Conservation (phyloP, 2,888 invertebrate species). For the Lissonota sp. region DNA sequence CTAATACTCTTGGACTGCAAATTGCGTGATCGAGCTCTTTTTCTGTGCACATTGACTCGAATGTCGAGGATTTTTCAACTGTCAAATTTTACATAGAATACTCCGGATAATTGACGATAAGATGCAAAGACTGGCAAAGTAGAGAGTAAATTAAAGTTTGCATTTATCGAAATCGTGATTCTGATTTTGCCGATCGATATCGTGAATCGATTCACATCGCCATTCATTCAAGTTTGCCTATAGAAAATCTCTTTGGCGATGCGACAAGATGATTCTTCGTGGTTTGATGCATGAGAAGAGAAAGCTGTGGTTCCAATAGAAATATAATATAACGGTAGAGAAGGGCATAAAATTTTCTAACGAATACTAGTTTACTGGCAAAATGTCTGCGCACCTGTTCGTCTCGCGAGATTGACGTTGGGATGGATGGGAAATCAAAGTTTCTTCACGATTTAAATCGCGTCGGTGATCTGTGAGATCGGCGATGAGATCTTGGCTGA, state of each 20-base stretch:
- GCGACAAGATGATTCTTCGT: slow-evolving; percentile 26
- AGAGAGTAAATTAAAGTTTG: too few species aligned
- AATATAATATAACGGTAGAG: slow-evolving; percentile 38
- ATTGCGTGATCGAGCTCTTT: neutral
- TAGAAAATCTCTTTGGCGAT: slow-evolving; percentile 22
- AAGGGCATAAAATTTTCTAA: slow-evolving; percentile 23
- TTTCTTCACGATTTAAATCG: slow-evolving; percentile 25
- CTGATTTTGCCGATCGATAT: neutral
- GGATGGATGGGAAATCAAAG: slow-evolving; percentile 29
- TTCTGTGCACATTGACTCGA: neutral
- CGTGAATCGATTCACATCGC: slow-evolving; percentile 8
- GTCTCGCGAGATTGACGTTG: slow-evolving; percentile 12
- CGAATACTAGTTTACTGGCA: neutral
- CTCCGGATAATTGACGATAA: too few species aligned
- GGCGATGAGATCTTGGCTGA: neutral
- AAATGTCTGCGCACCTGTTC: slow-evolving; percentile 36
- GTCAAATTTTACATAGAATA: too few species aligned
- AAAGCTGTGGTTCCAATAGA: slow-evolving; percentile 51
- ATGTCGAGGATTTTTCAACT: too few species aligned
- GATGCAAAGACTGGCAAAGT: too few species aligned
- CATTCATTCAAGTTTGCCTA: neutral
- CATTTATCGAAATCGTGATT: too few species aligned
- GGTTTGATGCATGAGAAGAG: slow-evolving; percentile 48
- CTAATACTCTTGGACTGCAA: neutral
- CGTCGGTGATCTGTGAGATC: slow-evolving; percentile 19